Evolutionary conservation across 2,113 vertebrate species (phyloP), one percentile per base, ranked within the genome.

Genomic region (Crotalus tigris): DNA sequence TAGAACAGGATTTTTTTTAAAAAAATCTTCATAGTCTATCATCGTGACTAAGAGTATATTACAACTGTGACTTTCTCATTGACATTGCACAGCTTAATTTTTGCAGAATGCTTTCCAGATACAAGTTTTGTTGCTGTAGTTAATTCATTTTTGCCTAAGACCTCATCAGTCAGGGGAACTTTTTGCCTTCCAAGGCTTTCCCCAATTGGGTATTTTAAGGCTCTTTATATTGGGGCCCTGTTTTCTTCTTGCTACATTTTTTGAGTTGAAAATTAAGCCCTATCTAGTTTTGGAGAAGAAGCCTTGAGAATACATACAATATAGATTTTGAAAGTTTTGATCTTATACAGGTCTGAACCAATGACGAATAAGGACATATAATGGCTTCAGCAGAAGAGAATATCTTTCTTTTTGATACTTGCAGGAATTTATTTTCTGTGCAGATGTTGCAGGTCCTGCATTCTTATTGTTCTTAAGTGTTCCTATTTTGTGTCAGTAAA

Each of bases 371-470:
- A 81, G 17, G 7, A 44, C 75, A 44, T 81, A 44, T 81, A 81
- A 81, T 81, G 33, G 33, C 19, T 81, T 81, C 17, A 44, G 17
- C 33, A 44, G 33, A 81, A 81, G 2, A 39, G 17, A 81, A 39
- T 81, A 91, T 94, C 46, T 0, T 1, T 92, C 53, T 92, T 90
- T 44, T 92, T 95, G 81, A 91, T 64, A 53, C 75, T 95, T 85
- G 69, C 54, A 85, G 69, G 23, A 59, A 46, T 88, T 10, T 87
- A 13, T 46, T 92, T 55, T 5, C 58, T 93, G 86, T 94, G 55
- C 96, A 97, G 93, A 93, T 87, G 85, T 85, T 96, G 53, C 86
- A 91, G 92, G 81, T 59, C 91, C 93, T 94, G 8, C 39, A 91
- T 95, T 93, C 81, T 96, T n/a, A 3, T 75, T 90, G 39, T 46